These are phyloP conservation scores for Anas platyrhynchos DNA, from an alignment of 2,113 vertebrate species.

Conservation along the genomic window DNA sequence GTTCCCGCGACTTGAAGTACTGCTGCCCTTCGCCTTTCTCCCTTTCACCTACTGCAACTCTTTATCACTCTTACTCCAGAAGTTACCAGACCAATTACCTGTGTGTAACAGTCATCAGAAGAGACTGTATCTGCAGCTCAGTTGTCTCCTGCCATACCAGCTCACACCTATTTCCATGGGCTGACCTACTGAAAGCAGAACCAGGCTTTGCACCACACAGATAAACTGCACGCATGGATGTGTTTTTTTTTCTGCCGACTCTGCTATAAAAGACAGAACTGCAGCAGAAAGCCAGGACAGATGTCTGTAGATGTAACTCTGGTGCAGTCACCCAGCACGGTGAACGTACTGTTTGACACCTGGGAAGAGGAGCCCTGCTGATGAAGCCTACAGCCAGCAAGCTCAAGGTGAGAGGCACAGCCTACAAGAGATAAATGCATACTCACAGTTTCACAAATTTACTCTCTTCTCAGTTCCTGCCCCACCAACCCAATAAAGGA, in stretches of 20 bases:
- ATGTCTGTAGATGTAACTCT: accelerated
- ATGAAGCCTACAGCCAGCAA: not conserved
- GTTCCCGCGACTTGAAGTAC: not conserved
- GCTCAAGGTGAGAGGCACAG: not conserved
- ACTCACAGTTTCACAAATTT: not conserved
- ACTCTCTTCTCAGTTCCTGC: not conserved
- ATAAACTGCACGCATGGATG: not conserved
- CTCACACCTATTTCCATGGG: not conserved
- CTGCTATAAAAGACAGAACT: not conserved
- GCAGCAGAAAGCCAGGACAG: not conserved
- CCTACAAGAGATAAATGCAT: accelerated
- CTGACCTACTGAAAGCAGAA: not conserved
- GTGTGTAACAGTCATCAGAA: not conserved
- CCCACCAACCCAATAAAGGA: not conserved
- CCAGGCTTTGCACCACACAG: not conserved
- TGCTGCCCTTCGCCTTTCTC: not conserved
- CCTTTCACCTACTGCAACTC: not conserved
- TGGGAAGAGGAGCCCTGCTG: not conserved
- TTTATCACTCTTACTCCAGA: not conserved
- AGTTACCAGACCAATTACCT: not conserved
- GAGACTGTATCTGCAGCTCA: not conserved
- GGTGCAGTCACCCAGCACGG: accelerated
- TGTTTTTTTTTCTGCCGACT: not conserved
- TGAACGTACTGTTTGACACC: accelerated
- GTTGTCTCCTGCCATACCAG: not conserved